Percentiles rank a stretch among this genome's conserved stretches.
phyloP scores from a whole-genome alignment of 2,113 vertebrate species.

The Willisornis vidua region DNA sequence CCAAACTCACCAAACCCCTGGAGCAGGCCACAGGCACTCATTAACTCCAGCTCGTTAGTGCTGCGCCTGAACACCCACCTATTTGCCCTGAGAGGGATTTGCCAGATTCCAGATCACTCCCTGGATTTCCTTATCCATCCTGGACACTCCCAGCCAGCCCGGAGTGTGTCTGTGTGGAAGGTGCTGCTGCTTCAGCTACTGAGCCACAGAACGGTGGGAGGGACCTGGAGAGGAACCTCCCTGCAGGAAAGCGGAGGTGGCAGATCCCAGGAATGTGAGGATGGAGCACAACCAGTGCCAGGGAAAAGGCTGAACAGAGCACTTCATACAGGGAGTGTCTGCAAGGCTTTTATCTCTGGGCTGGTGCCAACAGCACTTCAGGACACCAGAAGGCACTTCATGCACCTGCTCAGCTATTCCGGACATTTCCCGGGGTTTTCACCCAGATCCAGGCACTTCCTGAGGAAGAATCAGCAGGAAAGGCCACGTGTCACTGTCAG shows the following conservation, averaged over 20 bases:
- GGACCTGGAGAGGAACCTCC: background rate
- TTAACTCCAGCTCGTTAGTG: too few relatives aligned
- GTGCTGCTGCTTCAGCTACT: background rate
- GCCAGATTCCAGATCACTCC: too few relatives aligned
- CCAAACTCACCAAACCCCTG: too few relatives aligned
- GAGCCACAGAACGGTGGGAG: background rate
- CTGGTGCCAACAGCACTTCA: background rate
- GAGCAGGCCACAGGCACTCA: too few relatives aligned
- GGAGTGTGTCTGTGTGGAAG: background rate
- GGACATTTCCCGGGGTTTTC: background rate
- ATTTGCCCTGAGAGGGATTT: too few relatives aligned
- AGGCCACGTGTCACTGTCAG: background rate
- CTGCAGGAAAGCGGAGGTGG: background rate
- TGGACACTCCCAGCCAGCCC: background rate
- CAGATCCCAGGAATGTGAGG: background rate
- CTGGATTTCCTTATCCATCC: background rate
- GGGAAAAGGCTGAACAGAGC: background rate
- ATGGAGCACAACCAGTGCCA: background rate
- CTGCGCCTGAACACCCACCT: too few relatives aligned
- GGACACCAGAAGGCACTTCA: background rate
- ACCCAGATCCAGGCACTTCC: background rate
- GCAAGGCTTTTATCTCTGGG: background rate
- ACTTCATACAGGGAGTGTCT: background rate
- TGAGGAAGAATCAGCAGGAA: background rate
- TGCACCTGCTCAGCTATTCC: background rate